Evolutionary conservation across 1,140 invertebrate species (phyloP).

Genomic region (Luehdorfia chinensis): DNA sequence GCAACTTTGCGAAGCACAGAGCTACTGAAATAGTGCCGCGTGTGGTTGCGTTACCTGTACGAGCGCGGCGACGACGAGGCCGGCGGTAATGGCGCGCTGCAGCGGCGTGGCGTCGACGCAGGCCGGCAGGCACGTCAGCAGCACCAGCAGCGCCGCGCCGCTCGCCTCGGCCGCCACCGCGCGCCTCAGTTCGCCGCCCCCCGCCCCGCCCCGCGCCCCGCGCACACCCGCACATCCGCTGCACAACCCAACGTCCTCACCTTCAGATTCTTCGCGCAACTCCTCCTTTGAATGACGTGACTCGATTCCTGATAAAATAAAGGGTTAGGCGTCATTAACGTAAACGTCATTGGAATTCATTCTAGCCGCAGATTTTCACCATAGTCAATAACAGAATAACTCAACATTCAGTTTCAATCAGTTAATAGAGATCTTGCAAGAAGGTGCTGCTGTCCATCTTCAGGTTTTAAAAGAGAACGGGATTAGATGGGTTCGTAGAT

Average conservation of each 20-base stretch:
- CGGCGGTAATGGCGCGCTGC: slow-evolving; percentile 33
- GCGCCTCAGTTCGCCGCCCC: slow-evolving; percentile 22
- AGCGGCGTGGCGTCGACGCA: slow-evolving; percentile 18
- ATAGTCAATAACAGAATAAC: no score
- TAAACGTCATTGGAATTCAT: no score
- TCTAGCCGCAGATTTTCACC: no score
- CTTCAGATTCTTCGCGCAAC: neutral
- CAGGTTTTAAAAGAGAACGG: no score
- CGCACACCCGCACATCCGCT: slow-evolving; percentile 11
- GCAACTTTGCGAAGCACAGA: no score
- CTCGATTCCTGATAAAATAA: neutral
- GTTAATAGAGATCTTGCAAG: no score
- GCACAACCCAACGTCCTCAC: slow-evolving; percentile 1
- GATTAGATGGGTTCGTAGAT: no score
- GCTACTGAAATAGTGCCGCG: no score
- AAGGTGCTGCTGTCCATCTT: no score
- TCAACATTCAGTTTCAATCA: no score
- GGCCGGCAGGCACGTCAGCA: slow-evolving; percentile 38
- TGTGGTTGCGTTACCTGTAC: slow-evolving; percentile 22
- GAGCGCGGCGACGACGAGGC: slow-evolving; percentile 35
- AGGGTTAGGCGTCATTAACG: neutral
- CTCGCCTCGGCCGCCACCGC: slow-evolving; percentile 31
- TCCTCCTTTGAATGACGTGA: neutral
- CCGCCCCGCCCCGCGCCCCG: neutral
- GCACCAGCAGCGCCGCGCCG: slow-evolving; percentile 40